These are phyloP conservation scores for Brachionus rubens DNA, from an alignment of 1,140 invertebrate species.

Conservation along the genomic window DNA sequence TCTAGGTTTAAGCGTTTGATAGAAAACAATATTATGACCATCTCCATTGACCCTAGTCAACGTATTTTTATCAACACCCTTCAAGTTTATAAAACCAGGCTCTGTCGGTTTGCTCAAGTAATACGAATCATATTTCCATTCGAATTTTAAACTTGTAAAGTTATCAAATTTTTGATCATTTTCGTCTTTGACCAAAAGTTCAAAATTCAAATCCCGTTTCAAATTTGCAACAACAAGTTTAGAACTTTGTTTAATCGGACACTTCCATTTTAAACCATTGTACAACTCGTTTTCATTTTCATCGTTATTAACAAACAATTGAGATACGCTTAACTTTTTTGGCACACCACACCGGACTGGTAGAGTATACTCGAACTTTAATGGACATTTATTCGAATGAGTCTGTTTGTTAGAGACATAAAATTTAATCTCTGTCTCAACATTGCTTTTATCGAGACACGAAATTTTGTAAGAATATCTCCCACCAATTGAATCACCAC, in stretches of 20 bases:
- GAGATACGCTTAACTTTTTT: background rate
- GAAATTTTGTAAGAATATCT: conserved; percentile 4
- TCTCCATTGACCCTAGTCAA: background rate
- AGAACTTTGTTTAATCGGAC: conserved; percentile 1
- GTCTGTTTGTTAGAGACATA: background rate
- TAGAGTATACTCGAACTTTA: background rate
- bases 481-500: background rate
- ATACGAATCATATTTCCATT: background rate
- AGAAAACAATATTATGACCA: background rate
- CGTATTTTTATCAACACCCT: background rate
- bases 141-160: conserved; percentile 22
- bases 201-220: conserved; percentile 2
- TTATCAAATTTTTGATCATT: background rate
- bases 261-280: background rate
- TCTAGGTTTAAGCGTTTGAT: background rate
- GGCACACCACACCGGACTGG: background rate
- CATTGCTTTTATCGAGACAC: background rate
- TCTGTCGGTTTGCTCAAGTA: background rate
- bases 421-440: background rate
- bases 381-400: conserved; percentile 8
- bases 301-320: conserved; percentile 24
- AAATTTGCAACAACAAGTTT: conserved; percentile 3
- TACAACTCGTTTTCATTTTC: background rate
- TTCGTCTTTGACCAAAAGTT: background rate
- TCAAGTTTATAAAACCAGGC: background rate